Conservation (phyloP, 2,113 vertebrate species). For the Microcebus murinus region DNA sequence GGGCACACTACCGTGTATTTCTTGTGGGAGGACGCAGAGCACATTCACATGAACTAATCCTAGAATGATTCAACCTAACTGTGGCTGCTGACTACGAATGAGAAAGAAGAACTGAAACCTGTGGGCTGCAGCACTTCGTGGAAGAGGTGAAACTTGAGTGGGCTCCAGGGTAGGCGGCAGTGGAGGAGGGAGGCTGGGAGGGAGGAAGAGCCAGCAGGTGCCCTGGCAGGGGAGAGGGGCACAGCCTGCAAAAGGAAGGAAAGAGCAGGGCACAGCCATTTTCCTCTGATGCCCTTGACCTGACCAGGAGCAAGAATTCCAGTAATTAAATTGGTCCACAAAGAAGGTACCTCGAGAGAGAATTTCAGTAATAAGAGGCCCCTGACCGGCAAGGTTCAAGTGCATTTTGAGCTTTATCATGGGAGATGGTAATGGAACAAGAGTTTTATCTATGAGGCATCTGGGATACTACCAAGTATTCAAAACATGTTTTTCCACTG, state of each 20-base stretch:
- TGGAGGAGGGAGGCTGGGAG: neutral
- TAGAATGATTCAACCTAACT: conserved; percentile 61
- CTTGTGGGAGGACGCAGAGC: neutral
- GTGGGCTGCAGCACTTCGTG: conserved; percentile 8
- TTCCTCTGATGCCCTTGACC: neutral
- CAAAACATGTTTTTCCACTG: neutral
- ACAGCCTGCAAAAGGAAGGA: neutral
- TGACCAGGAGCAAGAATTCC: neutral
- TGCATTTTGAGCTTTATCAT: neutral
- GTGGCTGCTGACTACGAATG: conserved; percentile 27
- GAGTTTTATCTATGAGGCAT: neutral
- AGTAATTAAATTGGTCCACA: neutral
- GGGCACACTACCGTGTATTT: neutral
- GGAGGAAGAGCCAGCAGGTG: neutral
- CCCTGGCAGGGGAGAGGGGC: neutral
- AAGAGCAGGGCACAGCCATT: neutral
- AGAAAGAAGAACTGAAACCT: conserved; percentile 46
- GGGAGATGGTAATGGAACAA: neutral
- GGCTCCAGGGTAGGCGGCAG: neutral
- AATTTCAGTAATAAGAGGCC: neutral
- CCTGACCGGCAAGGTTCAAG: neutral
- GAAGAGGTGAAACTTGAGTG: conserved; percentile 38
- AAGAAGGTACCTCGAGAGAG: neutral
- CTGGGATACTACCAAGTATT: neutral
- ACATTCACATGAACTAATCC: conserved; percentile 17